Percentiles rank a stretch among this genome's conserved stretches.
These are phyloP conservation scores for Lepas anatifera DNA, from an alignment of 2,888 invertebrate genomes.

Conservation along the genomic window DNA sequence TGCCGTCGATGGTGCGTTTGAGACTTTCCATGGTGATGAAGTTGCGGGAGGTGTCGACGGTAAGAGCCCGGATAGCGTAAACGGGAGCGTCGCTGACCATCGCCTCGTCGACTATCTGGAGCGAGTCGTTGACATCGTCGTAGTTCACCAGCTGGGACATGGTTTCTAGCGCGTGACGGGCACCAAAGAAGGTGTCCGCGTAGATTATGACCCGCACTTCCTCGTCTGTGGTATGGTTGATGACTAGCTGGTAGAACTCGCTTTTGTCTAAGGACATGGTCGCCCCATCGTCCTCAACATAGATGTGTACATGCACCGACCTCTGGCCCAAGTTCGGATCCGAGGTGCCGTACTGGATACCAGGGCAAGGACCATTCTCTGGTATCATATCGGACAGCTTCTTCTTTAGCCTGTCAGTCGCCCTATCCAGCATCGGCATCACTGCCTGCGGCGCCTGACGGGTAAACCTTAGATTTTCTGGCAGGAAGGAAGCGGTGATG, in stretches of 20 bases:
- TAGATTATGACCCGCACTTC: slow-evolving; percentile 15
- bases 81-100: slow-evolving; percentile 37
- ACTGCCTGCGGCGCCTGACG: not conserved
- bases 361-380: not conserved
- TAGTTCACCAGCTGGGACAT: slow-evolving; percentile 23
- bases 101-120: slow-evolving; percentile 19
- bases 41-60: slow-evolving; percentile 42
- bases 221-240: not conserved
- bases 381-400: not conserved
- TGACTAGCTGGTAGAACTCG: slow-evolving; percentile 19
- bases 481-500: slow-evolving; percentile 16
- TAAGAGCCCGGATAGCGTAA: slow-evolving; percentile 41
- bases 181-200: slow-evolving; percentile 24
- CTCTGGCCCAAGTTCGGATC: not conserved
- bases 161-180: slow-evolving; percentile 24
- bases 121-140: slow-evolving; percentile 18
- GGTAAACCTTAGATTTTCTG: slow-evolving; percentile 6
- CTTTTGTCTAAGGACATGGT: slow-evolving; percentile 15
- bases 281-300: not conserved
- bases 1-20: slow-evolving; percentile 22
- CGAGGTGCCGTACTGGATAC: not conserved
- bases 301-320: not conserved
- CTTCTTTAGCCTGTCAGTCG: slow-evolving; percentile 16
- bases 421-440: slow-evolving; percentile 14
- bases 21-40: slow-evolving; percentile 24